Percentiles rank a stretch among this genome's conserved stretches.
Conservation (phyloP, 1,140 invertebrate genomes). For the Drosophila carrolli region DNA sequence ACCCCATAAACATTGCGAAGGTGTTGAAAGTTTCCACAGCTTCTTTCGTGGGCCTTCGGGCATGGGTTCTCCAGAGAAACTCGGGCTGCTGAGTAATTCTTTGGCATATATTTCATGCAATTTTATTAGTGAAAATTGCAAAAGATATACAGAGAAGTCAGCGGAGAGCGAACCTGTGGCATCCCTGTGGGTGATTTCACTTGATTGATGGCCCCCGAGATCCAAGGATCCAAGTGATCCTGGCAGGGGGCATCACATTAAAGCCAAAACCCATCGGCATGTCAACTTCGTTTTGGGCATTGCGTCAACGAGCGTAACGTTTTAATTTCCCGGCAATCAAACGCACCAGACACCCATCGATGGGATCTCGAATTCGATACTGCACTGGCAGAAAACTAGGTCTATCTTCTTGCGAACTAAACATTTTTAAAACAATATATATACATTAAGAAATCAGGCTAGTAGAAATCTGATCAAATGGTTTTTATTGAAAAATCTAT, state of each 20-base stretch:
- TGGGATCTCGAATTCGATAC: conserved; percentile 15
- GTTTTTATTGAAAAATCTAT: no score
- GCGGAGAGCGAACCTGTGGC: conserved; percentile 15
- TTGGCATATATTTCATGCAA: conserved; percentile 77
- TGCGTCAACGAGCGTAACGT: conserved; percentile 79
- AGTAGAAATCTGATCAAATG: no score
- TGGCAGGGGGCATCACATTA: conserved; percentile 52
- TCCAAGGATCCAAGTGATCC: conserved; percentile 6
- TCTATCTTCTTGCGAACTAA: no score
- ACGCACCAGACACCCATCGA: conserved; percentile 65
- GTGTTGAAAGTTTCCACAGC: conserved; percentile 69
- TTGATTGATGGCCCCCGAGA: conserved; percentile 63
- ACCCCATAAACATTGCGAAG: conserved; percentile 72
- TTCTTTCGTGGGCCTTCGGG: conserved; percentile 50
- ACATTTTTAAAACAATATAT: no score
- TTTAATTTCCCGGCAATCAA: conserved; percentile 83
- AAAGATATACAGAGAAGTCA: conserved; percentile 38
- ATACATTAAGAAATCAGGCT: no score
- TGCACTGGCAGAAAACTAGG: conserved; percentile 10
- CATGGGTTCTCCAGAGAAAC: conserved; percentile 24
- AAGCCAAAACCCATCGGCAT: conserved; percentile 56
- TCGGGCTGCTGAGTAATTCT: conserved; percentile 47
- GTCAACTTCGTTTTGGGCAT: conserved; percentile 74
- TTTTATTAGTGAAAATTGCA: conserved; percentile 69
- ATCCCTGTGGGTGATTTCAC: conserved; percentile 40